Conservation (phyloP, 2,888 invertebrate genomes). For the Sphaerophoria taeniata region DNA sequence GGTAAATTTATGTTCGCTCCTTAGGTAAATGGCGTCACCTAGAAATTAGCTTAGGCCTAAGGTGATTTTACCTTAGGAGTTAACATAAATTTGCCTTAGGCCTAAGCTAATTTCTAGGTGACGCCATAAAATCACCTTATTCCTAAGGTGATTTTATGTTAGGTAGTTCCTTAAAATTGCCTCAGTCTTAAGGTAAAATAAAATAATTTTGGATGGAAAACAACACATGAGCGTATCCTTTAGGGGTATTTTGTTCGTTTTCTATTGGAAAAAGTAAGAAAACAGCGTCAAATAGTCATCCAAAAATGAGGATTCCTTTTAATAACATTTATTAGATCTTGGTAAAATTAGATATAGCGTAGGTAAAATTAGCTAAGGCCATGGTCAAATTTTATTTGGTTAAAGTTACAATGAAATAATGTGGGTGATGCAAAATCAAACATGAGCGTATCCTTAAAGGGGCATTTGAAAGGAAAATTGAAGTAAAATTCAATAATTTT, state of each 20-base stretch:
- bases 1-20: no score
- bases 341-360: constrained; percentile 9
- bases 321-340: constrained; percentile 2
- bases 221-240: no score
- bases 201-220: background rate
- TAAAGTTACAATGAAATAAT: constrained; percentile 9
- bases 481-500: no score
- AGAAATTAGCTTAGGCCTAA: background rate
- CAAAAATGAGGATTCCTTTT: constrained; percentile 4
- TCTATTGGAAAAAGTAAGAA: background rate
- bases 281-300: background rate
- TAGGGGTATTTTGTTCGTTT: background rate
- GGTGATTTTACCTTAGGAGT: background rate
- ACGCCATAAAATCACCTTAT: background rate
- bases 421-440: constrained; percentile 17
- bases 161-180: background rate
- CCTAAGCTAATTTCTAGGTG: background rate
- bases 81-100: background rate
- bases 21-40: no score
- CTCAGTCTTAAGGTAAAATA: background rate
- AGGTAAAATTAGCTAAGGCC: background rate
- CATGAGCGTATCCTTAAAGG: constrained; percentile 13
- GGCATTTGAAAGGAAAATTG: no score
- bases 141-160: background rate
- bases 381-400: background rate